Evolutionary conservation across 2,888 invertebrate genomes (phyloP).

Genomic region (Epistrophella euchroma): DNA sequence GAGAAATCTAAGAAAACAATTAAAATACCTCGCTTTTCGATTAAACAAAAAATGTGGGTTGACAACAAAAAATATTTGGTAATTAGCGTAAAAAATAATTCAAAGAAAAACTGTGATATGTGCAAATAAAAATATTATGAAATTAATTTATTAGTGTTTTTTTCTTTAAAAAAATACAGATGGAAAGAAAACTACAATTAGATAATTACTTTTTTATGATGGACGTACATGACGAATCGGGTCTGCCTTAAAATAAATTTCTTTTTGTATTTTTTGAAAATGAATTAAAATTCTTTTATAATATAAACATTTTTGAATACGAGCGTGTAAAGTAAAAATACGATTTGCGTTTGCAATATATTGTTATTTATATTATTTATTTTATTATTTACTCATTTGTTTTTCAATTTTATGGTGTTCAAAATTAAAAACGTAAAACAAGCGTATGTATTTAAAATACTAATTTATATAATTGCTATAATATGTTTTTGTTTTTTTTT

Average conservation of each 20-base stretch:
- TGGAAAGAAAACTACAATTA: not conserved
- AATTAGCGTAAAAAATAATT: not conserved
- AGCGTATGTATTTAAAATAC: not conserved
- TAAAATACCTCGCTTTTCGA: not conserved
- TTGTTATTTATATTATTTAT: too few species aligned
- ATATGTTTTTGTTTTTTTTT: too few species aligned
- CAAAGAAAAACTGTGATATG: not conserved
- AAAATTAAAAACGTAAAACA: slow-evolving; percentile 13
- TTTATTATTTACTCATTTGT: not conserved
- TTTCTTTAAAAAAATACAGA: not conserved
- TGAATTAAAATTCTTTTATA: slow-evolving; percentile 8
- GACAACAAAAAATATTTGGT: too few species aligned
- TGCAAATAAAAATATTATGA: not conserved
- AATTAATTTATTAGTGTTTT: not conserved
- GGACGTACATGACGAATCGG: not conserved
- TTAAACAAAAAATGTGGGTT: not conserved
- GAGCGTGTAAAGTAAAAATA: not conserved
- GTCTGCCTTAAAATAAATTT: not conserved
- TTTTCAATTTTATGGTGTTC: not conserved
- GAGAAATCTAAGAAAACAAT: slow-evolving; percentile 2
- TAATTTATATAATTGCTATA: slow-evolving; percentile 2
- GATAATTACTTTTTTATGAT: not conserved
- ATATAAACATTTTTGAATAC: slow-evolving; percentile 15
- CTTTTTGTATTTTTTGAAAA: not conserved
- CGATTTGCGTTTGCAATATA: not conserved